Evolutionary conservation across 2,797 vertebrate genomes (phyloP), one percentile per base, ranked within the genome.

Genomic region (Muraenolepis orangiensis): DNA sequence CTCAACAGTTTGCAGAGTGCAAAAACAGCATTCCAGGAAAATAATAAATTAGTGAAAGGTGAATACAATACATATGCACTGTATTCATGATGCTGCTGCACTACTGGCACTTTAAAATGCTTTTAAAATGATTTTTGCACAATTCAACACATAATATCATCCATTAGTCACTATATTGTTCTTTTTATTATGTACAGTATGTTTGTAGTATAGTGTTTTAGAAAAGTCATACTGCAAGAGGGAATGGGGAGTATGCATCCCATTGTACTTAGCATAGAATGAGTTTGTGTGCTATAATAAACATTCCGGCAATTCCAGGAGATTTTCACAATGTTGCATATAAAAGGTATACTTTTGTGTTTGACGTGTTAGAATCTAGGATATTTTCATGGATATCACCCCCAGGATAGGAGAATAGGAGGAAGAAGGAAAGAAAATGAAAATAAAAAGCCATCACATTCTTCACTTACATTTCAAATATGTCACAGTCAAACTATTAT

Each of bases 401-500:
- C 72, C 46, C 72, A 46, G 26, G 77, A 67, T 87, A 46, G 34
- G 72, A 76, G 72, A 72, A 74, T n/a, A 20, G n/a, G 20, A 57
- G 10, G 71, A 69, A 67, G 72, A 72, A 36, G 57, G 16, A 76
- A 76, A 70, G 75, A 0, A 71, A 77, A 31, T n/a, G 73, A 82
- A 82, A 71, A 77, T 69, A 73, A 18, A 70, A 81, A 77, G 74
- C 87, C 79, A 83, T 78, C 80, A 69, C 74, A 87, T 71, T 86
- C 85, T 72, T 86, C 78, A 83, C 74, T 74, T 77, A 78, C 71
- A 89, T 70, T 89, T 89, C 80, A 91, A 87, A 92, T 90, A 87
- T 91, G 88, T 90, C 89, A 90, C 73, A 23, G 82, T 78, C 79
- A 73, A 86, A 85, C 77, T 87, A 78, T 85, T 77, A 77, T 87